Base-by-base conservation (phyloP, 2,888 invertebrate genomes). In the Limnephilus rhombicus region DNA sequence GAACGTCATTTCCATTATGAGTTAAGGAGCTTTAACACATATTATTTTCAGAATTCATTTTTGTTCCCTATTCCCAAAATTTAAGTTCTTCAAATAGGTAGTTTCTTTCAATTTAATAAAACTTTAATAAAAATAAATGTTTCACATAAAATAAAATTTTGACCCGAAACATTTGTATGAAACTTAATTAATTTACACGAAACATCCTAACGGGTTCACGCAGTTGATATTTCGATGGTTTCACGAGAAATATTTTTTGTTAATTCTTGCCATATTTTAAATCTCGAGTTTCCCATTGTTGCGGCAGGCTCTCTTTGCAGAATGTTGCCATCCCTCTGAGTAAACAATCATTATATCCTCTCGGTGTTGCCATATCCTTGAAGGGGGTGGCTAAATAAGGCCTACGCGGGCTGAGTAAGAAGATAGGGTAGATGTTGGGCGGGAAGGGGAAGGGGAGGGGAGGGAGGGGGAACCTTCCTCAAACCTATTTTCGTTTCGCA, bases 301-400 rank as follows among this genome's bases (percentile, higher is more conserved):
- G 82, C 29, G 82, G 82, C 34, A 31, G 31, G 34, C 11, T 31
- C 24, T 68, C 24, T 68, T 68, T 68, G 68, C 24, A 68, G 68
- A 68, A 68, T 68, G 37, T 41, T 41, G 41, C 85, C 85, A 49
- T 86, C 86, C 86, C 45, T 86, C 45, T 13, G 45, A 86, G 86
- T 29, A 86, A 86, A 86, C 86, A 86, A 45, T 45, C 86, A 86
- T 86, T 86, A 86, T 45, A 29, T 45, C 45, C 86, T 68, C 45
- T 86, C 41, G 7, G 85, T 85, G 85, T 85, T 86, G 86, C 86
- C 45, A 49, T 29, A 86, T 45, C 86, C 86, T 49, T 24, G 45
- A 49, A 49, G 15, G 45, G 86, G 45, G 68, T 68, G 45, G 49
- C 68, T 68, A 68, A 68, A 68, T 68, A 68, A 68, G 68, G 68